Evolutionary conservation across 1,140 invertebrate species (phyloP).

Genomic region (Goniozus legneri): DNA sequence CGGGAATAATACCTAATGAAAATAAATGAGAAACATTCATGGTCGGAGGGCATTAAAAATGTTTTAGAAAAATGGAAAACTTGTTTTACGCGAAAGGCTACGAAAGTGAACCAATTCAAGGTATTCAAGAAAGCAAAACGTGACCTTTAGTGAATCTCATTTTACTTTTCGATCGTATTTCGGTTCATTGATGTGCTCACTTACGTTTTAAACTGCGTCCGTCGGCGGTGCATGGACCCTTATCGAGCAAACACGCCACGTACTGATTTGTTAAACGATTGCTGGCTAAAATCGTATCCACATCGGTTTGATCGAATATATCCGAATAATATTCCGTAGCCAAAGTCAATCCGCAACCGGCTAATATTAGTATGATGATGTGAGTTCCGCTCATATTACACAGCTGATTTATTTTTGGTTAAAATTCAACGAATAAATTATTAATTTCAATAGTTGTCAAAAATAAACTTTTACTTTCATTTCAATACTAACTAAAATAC

Average conservation of each 20-base stretch:
- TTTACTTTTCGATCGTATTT: too few species aligned
- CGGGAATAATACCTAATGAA: conserved; percentile 47
- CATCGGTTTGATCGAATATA: conserved; percentile 7
- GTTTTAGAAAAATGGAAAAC: background rate
- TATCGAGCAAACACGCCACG: conserved; percentile 40
- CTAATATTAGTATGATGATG: background rate
- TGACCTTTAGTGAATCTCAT: too few species aligned
- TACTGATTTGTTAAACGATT: conserved; percentile 13
- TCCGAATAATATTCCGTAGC: conserved; percentile 6
- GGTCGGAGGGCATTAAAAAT: background rate
- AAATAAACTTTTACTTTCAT: too few species aligned
- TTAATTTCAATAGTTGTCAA: too few species aligned
- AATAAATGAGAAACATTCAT: conserved; percentile 1
- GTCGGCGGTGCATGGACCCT: conserved; percentile 40
- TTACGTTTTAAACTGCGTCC: conserved; percentile 43
- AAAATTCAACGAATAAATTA: too few species aligned
- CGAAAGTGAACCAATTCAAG: background rate
- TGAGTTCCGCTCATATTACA: too few species aligned
- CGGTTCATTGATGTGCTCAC: conserved; percentile 15
- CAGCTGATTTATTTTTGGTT: too few species aligned
- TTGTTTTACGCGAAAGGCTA: background rate
- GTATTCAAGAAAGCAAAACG: background rate
- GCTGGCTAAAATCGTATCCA: conserved; percentile 9
- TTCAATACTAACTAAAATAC: too few species aligned
- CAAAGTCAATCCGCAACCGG: background rate